Evolutionary conservation across 2,888 invertebrate genomes (phyloP).

Genomic region (Oligia fasciuncula): DNA sequence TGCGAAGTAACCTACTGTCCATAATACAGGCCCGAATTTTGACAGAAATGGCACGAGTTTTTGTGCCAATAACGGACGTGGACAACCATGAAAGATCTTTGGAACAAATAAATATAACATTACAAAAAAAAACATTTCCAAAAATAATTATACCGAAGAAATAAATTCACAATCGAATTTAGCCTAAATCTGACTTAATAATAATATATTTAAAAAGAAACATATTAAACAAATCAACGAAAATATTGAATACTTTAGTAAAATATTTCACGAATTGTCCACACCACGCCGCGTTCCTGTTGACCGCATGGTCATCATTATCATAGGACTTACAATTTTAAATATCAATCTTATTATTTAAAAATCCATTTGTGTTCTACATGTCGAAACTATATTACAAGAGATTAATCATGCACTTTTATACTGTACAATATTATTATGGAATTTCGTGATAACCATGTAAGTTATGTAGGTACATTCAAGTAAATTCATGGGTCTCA

Average conservation of each 20-base stretch:
- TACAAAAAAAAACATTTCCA: background rate
- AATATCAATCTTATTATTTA: slow-evolving; percentile 8
- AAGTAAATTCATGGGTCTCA: background rate
- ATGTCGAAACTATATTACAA: slow-evolving; percentile 42
- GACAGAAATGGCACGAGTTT: slow-evolving; percentile 31
- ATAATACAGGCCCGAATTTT: slow-evolving; percentile 31
- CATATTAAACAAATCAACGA: slow-evolving; percentile 46
- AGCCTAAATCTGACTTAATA: slow-evolving; percentile 23
- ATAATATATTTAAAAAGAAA: slow-evolving; percentile 39
- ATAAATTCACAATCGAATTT: slow-evolving; percentile 29
- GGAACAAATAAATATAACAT: slow-evolving; percentile 13
- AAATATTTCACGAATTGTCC: slow-evolving; percentile 48
- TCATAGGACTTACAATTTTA: background rate
- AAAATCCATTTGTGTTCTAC: background rate
- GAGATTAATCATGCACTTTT: background rate
- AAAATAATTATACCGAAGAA: slow-evolving; percentile 7
- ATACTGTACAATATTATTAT: background rate
- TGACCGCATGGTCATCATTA: slow-evolving; percentile 34
- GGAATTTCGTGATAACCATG: background rate
- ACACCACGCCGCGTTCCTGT: slow-evolving; percentile 33
- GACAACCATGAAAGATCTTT: slow-evolving; percentile 55
- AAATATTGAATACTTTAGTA: slow-evolving; percentile 36
- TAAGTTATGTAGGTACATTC: background rate
- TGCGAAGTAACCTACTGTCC: background rate
- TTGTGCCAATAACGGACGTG: slow-evolving; percentile 20